Evolutionary conservation across 2,113 vertebrate genomes (phyloP).

Genomic region (Dromiciops gliroides): DNA sequence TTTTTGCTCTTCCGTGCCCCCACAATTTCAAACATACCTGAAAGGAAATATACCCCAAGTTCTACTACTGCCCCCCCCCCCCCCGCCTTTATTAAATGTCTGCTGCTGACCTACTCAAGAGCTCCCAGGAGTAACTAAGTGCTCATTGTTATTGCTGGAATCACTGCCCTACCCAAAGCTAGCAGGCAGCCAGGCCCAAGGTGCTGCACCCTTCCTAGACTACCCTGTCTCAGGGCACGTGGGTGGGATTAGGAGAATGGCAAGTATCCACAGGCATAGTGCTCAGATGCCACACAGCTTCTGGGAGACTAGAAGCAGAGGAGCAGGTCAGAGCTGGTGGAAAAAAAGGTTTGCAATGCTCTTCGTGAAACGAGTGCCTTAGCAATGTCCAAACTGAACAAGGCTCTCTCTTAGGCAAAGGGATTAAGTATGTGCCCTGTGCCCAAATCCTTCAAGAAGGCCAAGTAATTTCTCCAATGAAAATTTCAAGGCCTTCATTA

Average conservation of each 20-base stretch:
- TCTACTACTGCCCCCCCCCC: background rate
- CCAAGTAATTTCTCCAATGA: background rate
- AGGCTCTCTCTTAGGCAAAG: conserved; percentile 30
- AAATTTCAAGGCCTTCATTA: background rate
- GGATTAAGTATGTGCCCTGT: background rate
- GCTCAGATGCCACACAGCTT: conserved; percentile 42
- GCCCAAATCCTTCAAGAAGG: conserved; percentile 22
- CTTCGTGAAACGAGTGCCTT: background rate
- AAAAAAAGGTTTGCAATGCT: background rate
- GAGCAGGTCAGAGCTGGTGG: background rate
- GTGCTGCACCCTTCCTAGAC: background rate
- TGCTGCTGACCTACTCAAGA: background rate
- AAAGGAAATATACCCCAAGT: conserved; percentile 15
- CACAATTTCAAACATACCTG: background rate
- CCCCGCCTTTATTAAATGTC: conserved; percentile 14
- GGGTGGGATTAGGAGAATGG: background rate
- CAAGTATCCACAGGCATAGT: conserved; percentile 20
- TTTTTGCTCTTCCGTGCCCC: background rate
- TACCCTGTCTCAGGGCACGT: background rate
- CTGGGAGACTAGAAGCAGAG: conserved; percentile 7
- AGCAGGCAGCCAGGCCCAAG: background rate
- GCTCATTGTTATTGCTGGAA: background rate
- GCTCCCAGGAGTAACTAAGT: background rate
- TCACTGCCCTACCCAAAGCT: background rate
- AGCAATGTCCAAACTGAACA: background rate